phyloP scores from a whole-genome alignment of 2,797 vertebrate genomes.

The Clarias platycephalus region DNA sequence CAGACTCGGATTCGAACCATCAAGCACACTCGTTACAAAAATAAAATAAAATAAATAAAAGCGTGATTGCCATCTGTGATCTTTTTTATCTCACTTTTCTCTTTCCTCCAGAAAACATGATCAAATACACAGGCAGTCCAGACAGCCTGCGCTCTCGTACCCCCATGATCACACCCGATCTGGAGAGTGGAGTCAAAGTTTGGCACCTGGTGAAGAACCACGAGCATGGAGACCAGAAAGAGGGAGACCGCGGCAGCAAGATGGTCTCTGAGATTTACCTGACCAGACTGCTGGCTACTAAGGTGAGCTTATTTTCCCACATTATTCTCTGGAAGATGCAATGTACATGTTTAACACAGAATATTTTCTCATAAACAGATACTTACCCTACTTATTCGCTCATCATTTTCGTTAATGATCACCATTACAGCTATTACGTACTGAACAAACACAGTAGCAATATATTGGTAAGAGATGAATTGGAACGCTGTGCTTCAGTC shows the following conservation, averaged over 20 bases:
- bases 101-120: conserved; percentile 91
- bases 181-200: conserved; percentile 94
- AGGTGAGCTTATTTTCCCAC: conserved; percentile 74
- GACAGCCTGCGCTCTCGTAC: conserved; percentile 96
- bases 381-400: not conserved
- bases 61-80: not conserved
- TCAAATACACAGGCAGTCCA: conserved; percentile 95
- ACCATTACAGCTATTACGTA: not conserved
- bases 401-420: not conserved
- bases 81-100: not conserved
- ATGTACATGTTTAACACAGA: not conserved
- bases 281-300: conserved; percentile 92
- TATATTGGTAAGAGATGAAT: not conserved
- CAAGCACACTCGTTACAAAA: not conserved
- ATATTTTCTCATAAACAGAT: not conserved
- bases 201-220: conserved; percentile 99
- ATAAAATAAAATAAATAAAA: conserved; percentile 1
- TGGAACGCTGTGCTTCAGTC: conserved; percentile 11
- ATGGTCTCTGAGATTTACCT: conserved; percentile 99
- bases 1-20: conserved; percentile 17
- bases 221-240: conserved; percentile 96
- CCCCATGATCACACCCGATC: conserved; percentile 96
- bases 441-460: not conserved
- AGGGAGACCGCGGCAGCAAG: conserved; percentile 95
- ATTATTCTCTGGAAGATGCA: not conserved